phyloP scores from a whole-genome alignment of 1,140 invertebrate species.

The Camponotus vicinus region DNA sequence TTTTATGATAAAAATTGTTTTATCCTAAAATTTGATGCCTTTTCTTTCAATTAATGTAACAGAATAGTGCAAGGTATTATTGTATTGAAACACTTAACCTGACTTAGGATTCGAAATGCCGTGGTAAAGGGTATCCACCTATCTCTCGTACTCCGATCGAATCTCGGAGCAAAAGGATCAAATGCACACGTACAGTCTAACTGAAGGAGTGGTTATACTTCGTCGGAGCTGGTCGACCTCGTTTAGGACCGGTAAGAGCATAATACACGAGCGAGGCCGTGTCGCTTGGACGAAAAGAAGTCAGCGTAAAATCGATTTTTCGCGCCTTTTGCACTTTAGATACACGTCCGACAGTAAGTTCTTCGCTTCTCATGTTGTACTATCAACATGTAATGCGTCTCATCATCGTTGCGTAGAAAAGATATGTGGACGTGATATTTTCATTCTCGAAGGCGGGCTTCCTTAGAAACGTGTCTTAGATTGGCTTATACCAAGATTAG shows the following conservation, averaged over 20 bases:
- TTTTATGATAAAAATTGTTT: too few relatives aligned
- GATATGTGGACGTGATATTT: not conserved
- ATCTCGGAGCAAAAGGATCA: constrained; percentile 70
- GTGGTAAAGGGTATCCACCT: constrained; percentile 32
- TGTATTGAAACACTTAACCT: not conserved
- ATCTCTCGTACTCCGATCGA: constrained; percentile 40
- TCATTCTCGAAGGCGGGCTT: not conserved
- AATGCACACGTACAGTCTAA: constrained; percentile 68
- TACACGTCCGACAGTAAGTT: constrained; percentile 1
- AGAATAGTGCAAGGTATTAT: not conserved
- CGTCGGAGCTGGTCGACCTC: constrained; percentile 80
- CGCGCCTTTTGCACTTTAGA: not conserved
- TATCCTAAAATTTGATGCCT: too few relatives aligned
- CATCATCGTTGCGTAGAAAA: not conserved
- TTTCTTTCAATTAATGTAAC: not conserved
- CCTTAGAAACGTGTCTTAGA: not conserved
- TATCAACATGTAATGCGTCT: not conserved
- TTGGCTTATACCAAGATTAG: too few relatives aligned
- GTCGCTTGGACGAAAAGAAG: constrained; percentile 51
- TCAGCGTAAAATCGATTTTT: constrained; percentile 52
- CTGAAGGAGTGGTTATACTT: constrained; percentile 77
- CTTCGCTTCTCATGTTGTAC: not conserved
- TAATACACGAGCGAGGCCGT: constrained; percentile 60
- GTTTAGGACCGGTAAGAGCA: constrained; percentile 81
- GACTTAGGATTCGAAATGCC: constrained; percentile 22